Percentiles rank a stretch among this genome's conserved stretches.
These are phyloP conservation scores for Chionoecetes opilio DNA, from an alignment of 1,140 invertebrate species.

Conservation along the genomic window DNA sequence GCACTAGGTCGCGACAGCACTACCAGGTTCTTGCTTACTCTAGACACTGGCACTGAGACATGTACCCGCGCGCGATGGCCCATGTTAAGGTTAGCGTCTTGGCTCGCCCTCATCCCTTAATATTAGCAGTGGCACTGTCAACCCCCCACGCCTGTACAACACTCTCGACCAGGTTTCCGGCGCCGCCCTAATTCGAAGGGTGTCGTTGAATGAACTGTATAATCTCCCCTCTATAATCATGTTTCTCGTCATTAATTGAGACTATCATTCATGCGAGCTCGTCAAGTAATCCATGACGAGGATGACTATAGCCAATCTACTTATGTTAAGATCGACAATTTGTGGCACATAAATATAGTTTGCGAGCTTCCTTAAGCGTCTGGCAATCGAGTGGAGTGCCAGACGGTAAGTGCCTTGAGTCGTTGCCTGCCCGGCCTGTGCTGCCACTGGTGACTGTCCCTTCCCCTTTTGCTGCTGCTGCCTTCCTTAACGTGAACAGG, in stretches of 20 bases:
- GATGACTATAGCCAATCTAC: too few species aligned
- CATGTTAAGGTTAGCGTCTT: not conserved
- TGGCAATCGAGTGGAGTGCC: not conserved
- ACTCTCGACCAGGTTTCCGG: not conserved
- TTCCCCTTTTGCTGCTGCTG: not conserved
- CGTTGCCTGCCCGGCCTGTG: not conserved
- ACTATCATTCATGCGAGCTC: too few species aligned
- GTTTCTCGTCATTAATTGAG: too few species aligned
- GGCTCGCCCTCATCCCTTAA: not conserved
- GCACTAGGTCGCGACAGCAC: not conserved
- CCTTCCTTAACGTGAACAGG: not conserved
- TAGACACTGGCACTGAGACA: not conserved
- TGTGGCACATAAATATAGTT: too few species aligned
- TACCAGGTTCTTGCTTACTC: not conserved
- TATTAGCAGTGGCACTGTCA: not conserved
- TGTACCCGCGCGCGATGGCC: not conserved
- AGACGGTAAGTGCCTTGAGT: not conserved
- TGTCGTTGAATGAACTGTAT: not conserved
- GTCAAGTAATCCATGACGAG: too few species aligned
- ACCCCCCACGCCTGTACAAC: not conserved
- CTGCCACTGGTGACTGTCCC: not conserved
- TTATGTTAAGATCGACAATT: too few species aligned
- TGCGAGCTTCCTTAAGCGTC: not conserved
- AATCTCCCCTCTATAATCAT: not conserved
- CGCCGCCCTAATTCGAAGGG: not conserved